phyloP scores from a whole-genome alignment of 1,140 invertebrate species.

The Achroia grisella region DNA sequence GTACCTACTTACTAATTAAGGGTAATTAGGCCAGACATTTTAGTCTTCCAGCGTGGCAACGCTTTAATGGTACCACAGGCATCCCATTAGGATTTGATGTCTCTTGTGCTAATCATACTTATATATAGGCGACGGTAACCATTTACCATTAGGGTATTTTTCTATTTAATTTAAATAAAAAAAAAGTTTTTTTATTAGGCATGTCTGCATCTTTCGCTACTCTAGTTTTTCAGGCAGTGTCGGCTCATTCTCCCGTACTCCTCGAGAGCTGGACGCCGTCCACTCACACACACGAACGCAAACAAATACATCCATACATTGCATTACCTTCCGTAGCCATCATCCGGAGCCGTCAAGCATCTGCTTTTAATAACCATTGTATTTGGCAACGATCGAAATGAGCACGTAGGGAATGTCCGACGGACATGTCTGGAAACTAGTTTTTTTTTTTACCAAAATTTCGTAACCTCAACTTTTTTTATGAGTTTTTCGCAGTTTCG shows the following conservation, averaged over 20 bases:
- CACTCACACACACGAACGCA: constrained; percentile 47
- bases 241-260: constrained; percentile 49
- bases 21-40: too few relatives aligned
- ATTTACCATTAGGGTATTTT: too few relatives aligned
- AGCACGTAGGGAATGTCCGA: constrained; percentile 53
- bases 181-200: neutral
- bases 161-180: neutral
- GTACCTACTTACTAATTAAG: too few relatives aligned
- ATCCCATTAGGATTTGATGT: too few relatives aligned
- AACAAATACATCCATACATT: constrained; percentile 23
- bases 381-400: constrained; percentile 70
- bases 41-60: too few relatives aligned
- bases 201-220: neutral
- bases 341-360: constrained; percentile 40
- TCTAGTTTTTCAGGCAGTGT: constrained; percentile 22
- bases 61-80: too few relatives aligned
- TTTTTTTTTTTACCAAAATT: constrained; percentile 24
- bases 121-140: too few relatives aligned
- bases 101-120: too few relatives aligned
- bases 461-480: constrained; percentile 30
- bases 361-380: constrained; percentile 71
- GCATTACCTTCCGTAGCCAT: constrained; percentile 38
- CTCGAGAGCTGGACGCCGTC: constrained; percentile 62
- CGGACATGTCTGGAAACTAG: constrained; percentile 61
- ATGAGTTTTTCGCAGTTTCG: constrained; percentile 24